Evolutionary conservation across 2,113 vertebrate genomes (phyloP).

Genomic region (Dipodomys spectabilis): DNA sequence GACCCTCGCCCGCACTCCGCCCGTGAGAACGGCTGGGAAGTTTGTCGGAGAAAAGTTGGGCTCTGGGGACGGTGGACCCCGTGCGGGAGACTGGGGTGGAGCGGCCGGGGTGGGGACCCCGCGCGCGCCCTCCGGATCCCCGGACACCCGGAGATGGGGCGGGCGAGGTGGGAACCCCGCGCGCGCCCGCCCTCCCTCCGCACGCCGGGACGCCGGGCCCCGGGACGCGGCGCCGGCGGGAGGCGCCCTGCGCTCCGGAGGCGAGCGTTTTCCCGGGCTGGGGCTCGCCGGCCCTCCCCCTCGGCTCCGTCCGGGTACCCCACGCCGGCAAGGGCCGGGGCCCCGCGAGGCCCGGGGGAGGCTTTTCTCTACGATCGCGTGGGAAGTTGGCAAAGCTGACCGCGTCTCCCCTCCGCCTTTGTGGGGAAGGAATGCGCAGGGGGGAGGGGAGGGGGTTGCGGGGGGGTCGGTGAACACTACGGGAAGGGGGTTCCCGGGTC

Average conservation of each 20-base stretch:
- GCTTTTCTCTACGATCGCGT: background rate
- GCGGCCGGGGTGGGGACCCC: background rate
- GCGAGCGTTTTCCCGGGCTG: background rate
- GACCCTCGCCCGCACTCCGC: background rate
- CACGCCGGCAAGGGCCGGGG: background rate
- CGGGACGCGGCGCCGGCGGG: background rate
- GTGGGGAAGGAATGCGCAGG: conserved; percentile 80
- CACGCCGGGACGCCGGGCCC: background rate
- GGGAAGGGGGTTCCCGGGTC: no score
- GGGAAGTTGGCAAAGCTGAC: conserved; percentile 84
- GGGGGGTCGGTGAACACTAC: conserved; percentile 7
- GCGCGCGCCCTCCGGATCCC: background rate
- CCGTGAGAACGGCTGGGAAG: background rate
- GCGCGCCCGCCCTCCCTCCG: background rate
- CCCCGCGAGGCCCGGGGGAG: background rate
- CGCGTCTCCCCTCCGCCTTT: conserved; percentile 81
- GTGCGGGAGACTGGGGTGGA: background rate
- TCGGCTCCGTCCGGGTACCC: background rate
- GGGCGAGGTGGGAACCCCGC: no score
- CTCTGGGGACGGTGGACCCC: background rate
- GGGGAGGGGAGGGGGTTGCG: background rate
- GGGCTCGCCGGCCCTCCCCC: background rate
- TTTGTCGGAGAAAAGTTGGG: conserved; percentile 18
- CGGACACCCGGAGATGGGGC: no score
- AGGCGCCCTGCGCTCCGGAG: background rate